Conservation (phyloP, 2,888 invertebrate species). For the Nebria brevicollis region DNA sequence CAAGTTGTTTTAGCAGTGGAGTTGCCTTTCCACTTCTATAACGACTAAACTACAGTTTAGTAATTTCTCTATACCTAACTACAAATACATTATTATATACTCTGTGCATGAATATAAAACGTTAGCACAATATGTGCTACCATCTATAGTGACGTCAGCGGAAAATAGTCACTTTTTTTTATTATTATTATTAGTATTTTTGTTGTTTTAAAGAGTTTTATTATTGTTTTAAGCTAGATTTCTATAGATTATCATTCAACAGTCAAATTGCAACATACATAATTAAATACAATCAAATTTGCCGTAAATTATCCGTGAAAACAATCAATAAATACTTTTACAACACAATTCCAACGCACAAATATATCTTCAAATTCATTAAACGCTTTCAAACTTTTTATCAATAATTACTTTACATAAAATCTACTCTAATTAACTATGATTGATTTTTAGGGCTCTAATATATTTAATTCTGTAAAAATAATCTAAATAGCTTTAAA, state of each 20-base stretch:
- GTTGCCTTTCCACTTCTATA: neutral
- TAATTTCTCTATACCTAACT: neutral
- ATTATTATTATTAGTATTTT: conserved; percentile 3
- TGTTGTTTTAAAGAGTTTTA: conserved; percentile 30
- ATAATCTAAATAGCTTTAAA: too few relatives aligned
- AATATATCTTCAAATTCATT: too few relatives aligned
- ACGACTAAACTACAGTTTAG: neutral
- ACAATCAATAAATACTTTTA: neutral
- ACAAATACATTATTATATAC: neutral
- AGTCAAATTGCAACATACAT: conserved; percentile 46
- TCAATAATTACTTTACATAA: too few relatives aligned
- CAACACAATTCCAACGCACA: neutral
- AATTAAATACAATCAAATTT: conserved; percentile 15
- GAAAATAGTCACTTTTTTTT: conserved; percentile 37
- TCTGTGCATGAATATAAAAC: conserved; percentile 44
- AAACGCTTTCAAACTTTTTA: too few relatives aligned
- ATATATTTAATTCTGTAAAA: too few relatives aligned
- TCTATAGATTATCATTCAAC: conserved; percentile 44
- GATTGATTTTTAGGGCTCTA: too few relatives aligned
- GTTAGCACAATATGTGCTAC: conserved; percentile 46
- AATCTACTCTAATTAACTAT: too few relatives aligned
- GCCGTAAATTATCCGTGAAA: conserved; percentile 15
- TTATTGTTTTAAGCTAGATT: conserved; percentile 11
- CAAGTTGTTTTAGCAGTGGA: neutral
- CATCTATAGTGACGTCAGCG: conserved; percentile 43